A percentile compares a stretch with the other conserved stretches of the same genome.
Evolutionary conservation across 2,113 vertebrate genomes (phyloP).

Genomic region (Xenus cinereus): DNA sequence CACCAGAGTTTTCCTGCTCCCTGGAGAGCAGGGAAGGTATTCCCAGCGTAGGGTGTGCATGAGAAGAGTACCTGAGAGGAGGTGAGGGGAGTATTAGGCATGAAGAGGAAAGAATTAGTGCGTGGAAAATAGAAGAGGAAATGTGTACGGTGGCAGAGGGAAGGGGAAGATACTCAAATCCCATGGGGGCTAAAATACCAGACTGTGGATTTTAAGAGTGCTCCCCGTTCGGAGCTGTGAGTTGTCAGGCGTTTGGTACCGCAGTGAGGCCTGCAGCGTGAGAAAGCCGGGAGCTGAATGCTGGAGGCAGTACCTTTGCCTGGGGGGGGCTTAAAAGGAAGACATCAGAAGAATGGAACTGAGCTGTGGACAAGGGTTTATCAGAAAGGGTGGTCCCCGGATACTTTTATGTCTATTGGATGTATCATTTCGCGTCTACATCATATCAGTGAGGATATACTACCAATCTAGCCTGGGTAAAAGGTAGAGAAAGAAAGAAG

Average conservation of each 20-base stretch:
- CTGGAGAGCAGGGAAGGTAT: not conserved
- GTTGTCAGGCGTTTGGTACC: not conserved
- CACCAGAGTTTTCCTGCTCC: not conserved
- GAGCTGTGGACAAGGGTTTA: not conserved
- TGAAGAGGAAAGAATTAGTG: not conserved
- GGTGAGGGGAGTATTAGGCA: not conserved
- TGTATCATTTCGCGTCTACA: not conserved
- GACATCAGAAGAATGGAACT: not conserved
- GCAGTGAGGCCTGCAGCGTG: not conserved
- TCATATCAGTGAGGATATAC: not conserved
- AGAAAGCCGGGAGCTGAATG: not conserved
- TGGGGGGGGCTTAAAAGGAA: not conserved
- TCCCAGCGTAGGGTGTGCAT: not conserved
- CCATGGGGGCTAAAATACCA: not conserved
- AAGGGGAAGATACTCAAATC: not conserved
- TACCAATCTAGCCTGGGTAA: too few relatives aligned
- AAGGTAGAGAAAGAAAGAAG: not conserved
- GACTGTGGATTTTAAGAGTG: not conserved
- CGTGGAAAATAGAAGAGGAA: not conserved
- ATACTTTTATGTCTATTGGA: not conserved
- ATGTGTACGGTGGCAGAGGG: not conserved
- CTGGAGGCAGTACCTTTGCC: not conserved
- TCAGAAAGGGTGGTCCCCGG: not conserved
- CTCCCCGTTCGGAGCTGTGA: not conserved
- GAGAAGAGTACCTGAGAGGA: not conserved